Evolutionary conservation across 2,888 invertebrate species (phyloP).

Genomic region (Biston stratarius): DNA sequence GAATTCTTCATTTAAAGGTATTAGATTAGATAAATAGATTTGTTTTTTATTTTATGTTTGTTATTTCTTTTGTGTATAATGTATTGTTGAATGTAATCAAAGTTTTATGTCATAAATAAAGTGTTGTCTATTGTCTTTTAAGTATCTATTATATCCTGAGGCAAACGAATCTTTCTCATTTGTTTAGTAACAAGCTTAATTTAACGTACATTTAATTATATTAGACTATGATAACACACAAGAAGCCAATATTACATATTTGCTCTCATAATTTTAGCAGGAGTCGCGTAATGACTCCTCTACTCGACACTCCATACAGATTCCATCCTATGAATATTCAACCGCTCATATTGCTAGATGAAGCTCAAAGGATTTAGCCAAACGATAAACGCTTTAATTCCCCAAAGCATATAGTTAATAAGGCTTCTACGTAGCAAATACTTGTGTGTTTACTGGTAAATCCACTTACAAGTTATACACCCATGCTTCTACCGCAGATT

Average conservation of each 20-base stretch:
- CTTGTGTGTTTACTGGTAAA: constrained; percentile 30
- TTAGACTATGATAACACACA: neutral
- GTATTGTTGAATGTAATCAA: too few species aligned
- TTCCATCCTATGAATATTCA: constrained; percentile 68
- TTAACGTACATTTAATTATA: too few species aligned
- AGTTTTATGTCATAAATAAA: too few species aligned
- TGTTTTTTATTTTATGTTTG: too few species aligned
- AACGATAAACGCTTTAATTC: constrained; percentile 64
- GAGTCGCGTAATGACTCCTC: constrained; percentile 64
- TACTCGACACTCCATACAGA: constrained; percentile 37
- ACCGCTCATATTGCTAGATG: constrained; percentile 62
- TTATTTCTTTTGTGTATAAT: too few species aligned
- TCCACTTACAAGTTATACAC: constrained; percentile 35
- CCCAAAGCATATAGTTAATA: constrained; percentile 54
- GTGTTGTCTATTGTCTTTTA: too few species aligned
- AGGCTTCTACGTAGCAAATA: constrained; percentile 39
- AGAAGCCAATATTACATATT: constrained; percentile 52
- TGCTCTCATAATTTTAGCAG: constrained; percentile 63
- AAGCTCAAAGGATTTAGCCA: constrained; percentile 68
- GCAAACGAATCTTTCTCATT: too few species aligned
- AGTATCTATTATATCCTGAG: too few species aligned
- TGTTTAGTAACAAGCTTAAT: too few species aligned
- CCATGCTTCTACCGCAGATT: constrained; percentile 15
- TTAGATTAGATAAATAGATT: too few species aligned
- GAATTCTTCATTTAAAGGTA: too few species aligned